Evolutionary conservation across 2,113 vertebrate species (phyloP).

Genomic region (Amphilophus citrinellus): DNA sequence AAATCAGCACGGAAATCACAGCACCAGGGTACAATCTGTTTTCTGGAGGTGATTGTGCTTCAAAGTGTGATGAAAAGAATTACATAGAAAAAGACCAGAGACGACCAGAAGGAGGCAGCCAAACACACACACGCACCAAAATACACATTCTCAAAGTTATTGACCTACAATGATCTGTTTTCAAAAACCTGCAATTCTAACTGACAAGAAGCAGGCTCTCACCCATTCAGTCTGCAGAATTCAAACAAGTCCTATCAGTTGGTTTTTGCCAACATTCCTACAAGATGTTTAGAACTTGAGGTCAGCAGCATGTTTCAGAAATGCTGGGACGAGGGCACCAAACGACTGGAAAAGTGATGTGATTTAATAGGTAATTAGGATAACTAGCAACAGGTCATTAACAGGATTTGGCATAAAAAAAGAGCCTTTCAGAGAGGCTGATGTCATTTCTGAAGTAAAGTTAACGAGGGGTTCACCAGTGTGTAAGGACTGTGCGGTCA

Average conservation of each 20-base stretch:
- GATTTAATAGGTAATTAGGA: neutral
- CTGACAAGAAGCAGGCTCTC: slow-evolving; percentile 27
- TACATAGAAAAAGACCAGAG: neutral
- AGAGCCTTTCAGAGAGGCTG: neutral
- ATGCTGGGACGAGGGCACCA: no score
- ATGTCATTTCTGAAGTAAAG: neutral
- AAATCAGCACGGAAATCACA: slow-evolving; percentile 40
- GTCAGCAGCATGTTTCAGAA: neutral
- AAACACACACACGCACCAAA: slow-evolving; percentile 10
- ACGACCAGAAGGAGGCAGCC: neutral
- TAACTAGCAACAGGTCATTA: neutral
- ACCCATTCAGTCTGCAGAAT: slow-evolving; percentile 16
- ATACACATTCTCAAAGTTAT: slow-evolving; percentile 25
- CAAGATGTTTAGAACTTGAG: neutral
- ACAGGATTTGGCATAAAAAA: neutral
- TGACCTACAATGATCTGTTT: slow-evolving; percentile 37
- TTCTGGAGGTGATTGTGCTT: slow-evolving; percentile 38
- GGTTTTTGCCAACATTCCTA: neutral
- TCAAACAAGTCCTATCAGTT: slow-evolving; percentile 33
- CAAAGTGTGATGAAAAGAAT: slow-evolving; percentile 10
- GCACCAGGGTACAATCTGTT: slow-evolving; percentile 31
- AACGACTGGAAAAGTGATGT: no score
- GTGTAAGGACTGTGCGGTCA: neutral
- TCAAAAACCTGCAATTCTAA: slow-evolving; percentile 27
- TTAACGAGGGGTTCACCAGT: neutral